Conservation (phyloP, 2,113 vertebrate species). For the Muntiacus reevesi region DNA sequence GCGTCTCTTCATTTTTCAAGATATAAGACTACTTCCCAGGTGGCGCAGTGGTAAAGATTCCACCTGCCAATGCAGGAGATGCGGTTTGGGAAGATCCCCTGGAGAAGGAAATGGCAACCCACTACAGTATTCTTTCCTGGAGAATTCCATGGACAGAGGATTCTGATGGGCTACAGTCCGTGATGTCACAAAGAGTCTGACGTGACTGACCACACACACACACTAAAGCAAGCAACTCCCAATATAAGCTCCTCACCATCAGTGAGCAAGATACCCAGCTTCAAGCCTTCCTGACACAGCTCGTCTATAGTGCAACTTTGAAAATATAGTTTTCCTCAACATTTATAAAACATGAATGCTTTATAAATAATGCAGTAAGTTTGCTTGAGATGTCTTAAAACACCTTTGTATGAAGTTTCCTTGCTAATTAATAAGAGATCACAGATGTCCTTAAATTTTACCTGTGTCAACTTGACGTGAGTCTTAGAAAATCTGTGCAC, state of each 20-base stretch:
- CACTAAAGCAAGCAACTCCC: background rate
- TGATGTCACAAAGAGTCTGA: background rate
- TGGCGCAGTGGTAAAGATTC: background rate
- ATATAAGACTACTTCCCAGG: background rate
- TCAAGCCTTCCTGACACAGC: background rate
- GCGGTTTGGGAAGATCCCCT: background rate
- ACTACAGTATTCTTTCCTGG: background rate
- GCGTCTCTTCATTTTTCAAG: background rate
- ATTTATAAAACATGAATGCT: background rate
- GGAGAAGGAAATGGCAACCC: background rate
- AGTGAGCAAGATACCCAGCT: background rate
- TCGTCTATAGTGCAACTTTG: background rate
- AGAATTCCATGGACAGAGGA: background rate
- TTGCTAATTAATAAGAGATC: background rate
- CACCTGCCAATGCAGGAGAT: background rate
- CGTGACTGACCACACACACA: background rate
- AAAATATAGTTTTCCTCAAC: background rate
- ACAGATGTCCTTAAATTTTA: background rate
- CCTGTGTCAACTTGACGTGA: background rate
- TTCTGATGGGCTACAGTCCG: background rate
- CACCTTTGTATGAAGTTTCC: background rate
- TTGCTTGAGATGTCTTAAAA: background rate
- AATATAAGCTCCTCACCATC: background rate
- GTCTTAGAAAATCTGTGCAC: background rate
- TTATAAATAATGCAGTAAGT: background rate